Base-by-base conservation (phyloP, 2,113 vertebrate species). In the Climacteris rufus region DNA sequence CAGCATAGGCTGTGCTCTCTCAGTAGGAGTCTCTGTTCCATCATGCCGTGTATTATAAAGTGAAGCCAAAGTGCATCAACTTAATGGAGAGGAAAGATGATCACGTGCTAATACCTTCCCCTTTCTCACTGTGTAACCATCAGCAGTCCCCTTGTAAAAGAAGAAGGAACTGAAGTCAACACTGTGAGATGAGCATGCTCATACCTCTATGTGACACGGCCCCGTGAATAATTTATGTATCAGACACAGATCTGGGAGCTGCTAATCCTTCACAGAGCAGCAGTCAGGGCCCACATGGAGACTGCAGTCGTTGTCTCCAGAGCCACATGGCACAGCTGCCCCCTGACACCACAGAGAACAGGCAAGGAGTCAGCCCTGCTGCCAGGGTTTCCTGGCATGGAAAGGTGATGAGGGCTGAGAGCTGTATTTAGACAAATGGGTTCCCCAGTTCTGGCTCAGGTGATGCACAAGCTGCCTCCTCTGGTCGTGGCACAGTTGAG, bases 181-280 rank as follows among this genome's bases (percentile, higher is more conserved):
- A 0, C 77, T 13, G 69, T 13, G 12, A 91, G 69, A 87, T 35
- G 37, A 92, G 65, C 61, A 87, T 19, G 24, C 40, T 15, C 39
- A 1, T 94, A 52, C 57, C 89, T 92, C 52, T 37, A 39, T 39
- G 69, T 91, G 95, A 92, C 95, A 95, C 1, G 4, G n/a, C 13
- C 66, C 89, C 5, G 60, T 89, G 93, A 92, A 94, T 92, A 95
- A 97, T 95, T 95, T 76, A 95, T 96, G 83, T 49, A 40, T 33
- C 65, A 23, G 91, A 71, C 83, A 87, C 77, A 45, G 83, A 84
- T 57, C 91, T 78, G 0, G 2, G 95, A 96, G 91, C 35, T 89
- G 94, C 30, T 95, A 28, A 92, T 97, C 93, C 35, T 92, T 95
- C 94, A 94, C 3, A 12, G 72, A 87, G 86, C 65, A 75, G 63